phyloP scores from a whole-genome alignment of 2,888 invertebrate species.

The Chaitophorus viminalis region DNA sequence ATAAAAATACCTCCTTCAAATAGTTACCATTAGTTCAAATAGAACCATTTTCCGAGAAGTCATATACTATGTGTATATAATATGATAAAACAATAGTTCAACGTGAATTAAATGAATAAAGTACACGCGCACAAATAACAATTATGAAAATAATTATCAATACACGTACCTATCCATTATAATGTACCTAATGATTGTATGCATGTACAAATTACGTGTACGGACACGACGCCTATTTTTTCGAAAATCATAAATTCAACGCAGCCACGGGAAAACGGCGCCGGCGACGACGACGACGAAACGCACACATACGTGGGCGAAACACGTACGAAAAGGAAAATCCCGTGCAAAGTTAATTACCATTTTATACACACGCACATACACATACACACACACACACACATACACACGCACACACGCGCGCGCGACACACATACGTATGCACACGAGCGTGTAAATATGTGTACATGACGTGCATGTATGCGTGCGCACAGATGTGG shows the following conservation, averaged over 20 bases:
- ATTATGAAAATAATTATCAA: too few species aligned
- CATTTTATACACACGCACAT: neutral
- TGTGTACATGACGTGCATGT: neutral
- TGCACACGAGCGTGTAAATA: neutral
- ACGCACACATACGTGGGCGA: neutral
- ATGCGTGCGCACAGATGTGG: neutral
- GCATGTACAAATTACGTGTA: too few species aligned
- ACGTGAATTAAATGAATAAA: too few species aligned
- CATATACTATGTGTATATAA: too few species aligned
- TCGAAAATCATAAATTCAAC: neutral
- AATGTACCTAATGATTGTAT: too few species aligned
- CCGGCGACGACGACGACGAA: neutral
- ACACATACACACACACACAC: too few species aligned
- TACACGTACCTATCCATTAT: too few species aligned
- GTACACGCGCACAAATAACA: too few species aligned
- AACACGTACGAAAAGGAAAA: neutral
- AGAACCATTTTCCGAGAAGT: too few species aligned
- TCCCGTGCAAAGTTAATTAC: slow-evolving; percentile 31
- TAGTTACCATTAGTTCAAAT: too few species aligned
- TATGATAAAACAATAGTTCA: too few species aligned
- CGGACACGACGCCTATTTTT: neutral
- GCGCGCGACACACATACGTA: neutral
- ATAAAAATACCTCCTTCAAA: too few species aligned
- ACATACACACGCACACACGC: neutral
- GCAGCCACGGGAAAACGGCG: neutral